Base-by-base conservation (phyloP, 92 coral and sea anemone genomes). In the Epizoanthus rinbou region DNA sequence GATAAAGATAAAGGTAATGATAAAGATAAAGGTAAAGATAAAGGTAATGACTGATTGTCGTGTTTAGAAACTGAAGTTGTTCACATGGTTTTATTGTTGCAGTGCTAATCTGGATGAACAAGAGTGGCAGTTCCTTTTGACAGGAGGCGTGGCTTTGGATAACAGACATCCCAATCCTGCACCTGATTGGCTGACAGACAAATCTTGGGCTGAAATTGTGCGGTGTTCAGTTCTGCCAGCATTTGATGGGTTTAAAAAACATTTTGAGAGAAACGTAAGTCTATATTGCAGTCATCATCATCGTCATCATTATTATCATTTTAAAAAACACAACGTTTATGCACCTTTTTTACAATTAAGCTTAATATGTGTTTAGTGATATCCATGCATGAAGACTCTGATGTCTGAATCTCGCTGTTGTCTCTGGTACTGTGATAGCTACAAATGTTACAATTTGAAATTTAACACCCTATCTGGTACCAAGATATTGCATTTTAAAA, bases 131-230 rank as follows among this genome's bases (percentile, higher is more conserved):
- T 96, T 96, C 71, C 84, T 96, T n/a, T 76, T 96, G 75, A 96
- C 99, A 1, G 99, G 99, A 3, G 99, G 99, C 57, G 95, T 96
- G 76, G 99, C 97, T 57, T 85, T 96, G 21, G 99, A 96, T 67
- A 94, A 95, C 91, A 96, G 88, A 67, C 86, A 87, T 79, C 94
- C 91, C 64, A 96, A 96, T 75, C 99, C 99, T 69, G 98, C 97
- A 39, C 88, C 98, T 8, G 95, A 84, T 57, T 96, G 99, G 99
- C 65, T 96, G 88, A 88, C 95, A 57, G 99, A 96, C 63, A 96
- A 93, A 93, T 96, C 99, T 16, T 96, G 99, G 99, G 99, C 96
- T 21, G 98, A 96, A 90, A 91, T 96, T 57, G 98, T 93, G 16
- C 94, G 99, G 7, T 93, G 98, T 73, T 91, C 96, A 17, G 89